Evolutionary conservation across 2,888 invertebrate species (phyloP).

Genomic region (Sepiola atlantica): DNA sequence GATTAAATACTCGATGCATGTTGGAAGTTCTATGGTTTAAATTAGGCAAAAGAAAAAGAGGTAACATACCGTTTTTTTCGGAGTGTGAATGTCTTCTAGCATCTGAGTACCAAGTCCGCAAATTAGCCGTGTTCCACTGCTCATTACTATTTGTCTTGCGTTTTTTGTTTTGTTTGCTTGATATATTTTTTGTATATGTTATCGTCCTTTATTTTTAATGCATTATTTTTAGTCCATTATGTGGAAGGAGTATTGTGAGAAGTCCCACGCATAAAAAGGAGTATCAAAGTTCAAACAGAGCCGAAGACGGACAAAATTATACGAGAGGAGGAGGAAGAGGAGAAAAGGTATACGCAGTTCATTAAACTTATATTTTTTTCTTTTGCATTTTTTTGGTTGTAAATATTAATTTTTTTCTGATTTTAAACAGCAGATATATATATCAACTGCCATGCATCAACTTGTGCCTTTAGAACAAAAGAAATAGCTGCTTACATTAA

Average conservation of each 20-base stretch:
- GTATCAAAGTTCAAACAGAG: slow-evolving; percentile 44
- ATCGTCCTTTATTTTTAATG: slow-evolving; percentile 46
- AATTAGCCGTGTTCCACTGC: slow-evolving; percentile 43
- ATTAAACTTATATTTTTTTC: slow-evolving; percentile 35
- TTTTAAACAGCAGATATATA: slow-evolving; percentile 8
- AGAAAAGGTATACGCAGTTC: slow-evolving; percentile 39
- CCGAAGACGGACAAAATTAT: slow-evolving; percentile 33
- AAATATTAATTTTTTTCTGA: slow-evolving; percentile 36
- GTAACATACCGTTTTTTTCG: slow-evolving; percentile 45
- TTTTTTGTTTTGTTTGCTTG: slow-evolving; percentile 41
- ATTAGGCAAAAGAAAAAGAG: slow-evolving; percentile 48
- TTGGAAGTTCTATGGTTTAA: slow-evolving; percentile 41
- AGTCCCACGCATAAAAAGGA: slow-evolving; percentile 47
- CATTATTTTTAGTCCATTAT: slow-evolving; percentile 47
- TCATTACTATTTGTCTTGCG: slow-evolving; percentile 43
- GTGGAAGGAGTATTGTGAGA: slow-evolving; percentile 43
- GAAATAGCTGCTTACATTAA: slow-evolving; percentile 38
- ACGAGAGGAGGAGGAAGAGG: not conserved
- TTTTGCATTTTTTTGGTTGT: not conserved
- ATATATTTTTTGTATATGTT: slow-evolving; percentile 40
- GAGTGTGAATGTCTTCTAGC: slow-evolving; percentile 46
- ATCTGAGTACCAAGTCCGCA: slow-evolving; percentile 46
- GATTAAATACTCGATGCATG: slow-evolving; percentile 40
- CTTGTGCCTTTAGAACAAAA: slow-evolving; percentile 32
- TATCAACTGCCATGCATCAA: slow-evolving; percentile 40